Conservation (phyloP, 2,888 invertebrate genomes). For the Perizoma flavofasciatum region DNA sequence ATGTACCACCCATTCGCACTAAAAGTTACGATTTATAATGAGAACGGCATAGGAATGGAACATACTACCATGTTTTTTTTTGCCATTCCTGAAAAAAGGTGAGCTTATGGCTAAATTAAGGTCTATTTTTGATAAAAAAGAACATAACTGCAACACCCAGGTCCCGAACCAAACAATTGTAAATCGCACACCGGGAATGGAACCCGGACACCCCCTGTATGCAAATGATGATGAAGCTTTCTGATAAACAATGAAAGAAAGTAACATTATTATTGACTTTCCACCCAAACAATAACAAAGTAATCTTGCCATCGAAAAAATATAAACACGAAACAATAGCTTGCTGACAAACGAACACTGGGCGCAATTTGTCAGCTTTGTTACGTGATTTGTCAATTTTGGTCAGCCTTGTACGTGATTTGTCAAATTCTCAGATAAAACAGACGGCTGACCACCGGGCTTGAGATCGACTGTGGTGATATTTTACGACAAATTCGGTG, state of each 20-base stretch:
- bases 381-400: conserved; percentile 64
- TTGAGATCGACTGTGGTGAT: conserved; percentile 21
- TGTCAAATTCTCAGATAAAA: conserved; percentile 63
- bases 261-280: not conserved
- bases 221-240: no score
- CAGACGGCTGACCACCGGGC: conserved; percentile 45
- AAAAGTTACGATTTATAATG: no score
- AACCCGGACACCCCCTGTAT: no score
- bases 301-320: conserved; percentile 21
- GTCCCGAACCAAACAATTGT: no score
- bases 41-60: no score
- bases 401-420: conserved; percentile 55
- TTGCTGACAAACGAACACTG: conserved; percentile 47
- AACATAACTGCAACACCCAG: no score
- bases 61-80: no score
- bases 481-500: conserved; percentile 5
- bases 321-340: conserved; percentile 40
- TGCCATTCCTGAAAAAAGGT: no score
- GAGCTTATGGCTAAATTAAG: no score
- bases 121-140: no score
- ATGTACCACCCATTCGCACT: no score
- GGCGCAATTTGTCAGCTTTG: conserved; percentile 56
- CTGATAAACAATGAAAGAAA: not conserved
- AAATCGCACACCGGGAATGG: no score
- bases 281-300: conserved; percentile 21